phyloP scores from a whole-genome alignment of 2,797 vertebrate species.

The Pangasius mekongensis region DNA sequence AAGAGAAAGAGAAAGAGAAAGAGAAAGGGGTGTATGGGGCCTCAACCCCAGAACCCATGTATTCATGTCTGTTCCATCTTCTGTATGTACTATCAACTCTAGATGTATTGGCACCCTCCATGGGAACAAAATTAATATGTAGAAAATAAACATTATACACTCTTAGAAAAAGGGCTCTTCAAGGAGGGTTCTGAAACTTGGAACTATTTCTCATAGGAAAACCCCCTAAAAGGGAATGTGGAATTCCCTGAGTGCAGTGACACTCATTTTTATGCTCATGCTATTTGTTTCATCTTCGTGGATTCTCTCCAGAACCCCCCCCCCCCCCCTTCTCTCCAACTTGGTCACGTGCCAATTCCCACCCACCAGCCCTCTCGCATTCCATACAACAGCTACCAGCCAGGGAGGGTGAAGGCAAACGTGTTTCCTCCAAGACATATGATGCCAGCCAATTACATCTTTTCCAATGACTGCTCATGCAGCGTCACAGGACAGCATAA shows the following conservation, averaged over 20 bases:
- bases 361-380: background rate
- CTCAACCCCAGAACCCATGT: constrained; percentile 17
- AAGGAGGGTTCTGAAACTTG: background rate
- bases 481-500: background rate
- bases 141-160: background rate
- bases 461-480: background rate
- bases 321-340: background rate
- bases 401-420: background rate
- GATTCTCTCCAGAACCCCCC: background rate
- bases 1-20: background rate
- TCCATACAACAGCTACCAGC: background rate
- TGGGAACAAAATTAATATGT: background rate
- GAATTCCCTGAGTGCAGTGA: background rate
- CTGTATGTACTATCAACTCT: background rate
- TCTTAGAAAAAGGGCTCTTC: background rate
- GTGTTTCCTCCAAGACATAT: background rate
- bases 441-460: background rate
- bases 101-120: background rate
- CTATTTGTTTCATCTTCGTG: background rate
- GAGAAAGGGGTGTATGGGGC: background rate
- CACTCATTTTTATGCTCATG: background rate
- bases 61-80: constrained; percentile 26
- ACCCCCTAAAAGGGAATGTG: background rate
- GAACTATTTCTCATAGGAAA: background rate
- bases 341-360: constrained; percentile 6